Conservation (phyloP, 2,888 invertebrate species). For the Ferdinandea cuprea region DNA sequence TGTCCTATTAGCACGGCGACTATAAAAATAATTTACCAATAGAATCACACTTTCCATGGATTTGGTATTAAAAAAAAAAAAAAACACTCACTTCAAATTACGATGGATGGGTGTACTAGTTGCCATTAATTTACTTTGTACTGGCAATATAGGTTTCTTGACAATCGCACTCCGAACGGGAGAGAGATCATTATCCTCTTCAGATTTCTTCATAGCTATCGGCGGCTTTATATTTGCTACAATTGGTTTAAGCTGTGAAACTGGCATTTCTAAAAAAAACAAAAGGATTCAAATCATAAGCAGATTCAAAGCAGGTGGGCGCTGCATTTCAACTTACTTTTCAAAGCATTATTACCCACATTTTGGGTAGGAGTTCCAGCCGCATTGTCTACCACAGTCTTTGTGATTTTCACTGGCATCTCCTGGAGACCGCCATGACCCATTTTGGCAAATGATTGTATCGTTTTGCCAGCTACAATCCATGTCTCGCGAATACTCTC, state of each 20-base stretch:
- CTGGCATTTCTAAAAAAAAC: constrained; percentile 43
- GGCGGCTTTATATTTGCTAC: constrained; percentile 76
- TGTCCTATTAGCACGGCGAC: constrained; percentile 81
- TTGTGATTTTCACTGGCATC: constrained; percentile 83
- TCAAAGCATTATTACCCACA: constrained; percentile 67
- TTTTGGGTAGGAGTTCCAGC: constrained; percentile 62
- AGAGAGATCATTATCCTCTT: constrained; percentile 73
- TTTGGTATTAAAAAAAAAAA: neutral
- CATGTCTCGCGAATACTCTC: constrained; percentile 89
- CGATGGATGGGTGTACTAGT: constrained; percentile 62
- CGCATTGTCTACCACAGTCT: constrained; percentile 82
- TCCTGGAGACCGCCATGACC: constrained; percentile 82
- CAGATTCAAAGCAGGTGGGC: neutral
- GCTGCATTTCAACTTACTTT: constrained; percentile 80
- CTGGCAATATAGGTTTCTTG: constrained; percentile 71
- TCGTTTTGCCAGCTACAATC: constrained; percentile 91
- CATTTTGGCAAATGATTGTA: constrained; percentile 88
- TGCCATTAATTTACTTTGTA: constrained; percentile 45
- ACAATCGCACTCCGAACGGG: constrained; percentile 69
- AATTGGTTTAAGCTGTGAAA: constrained; percentile 76
- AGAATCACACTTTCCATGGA: neutral
- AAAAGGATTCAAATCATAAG: neutral
- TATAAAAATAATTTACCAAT: constrained; percentile 68
- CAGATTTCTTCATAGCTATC: constrained; percentile 75
- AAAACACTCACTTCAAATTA: constrained; percentile 34